These are phyloP conservation scores for Pararge aegeria DNA, from an alignment of 1,140 invertebrate species.

Conservation along the genomic window DNA sequence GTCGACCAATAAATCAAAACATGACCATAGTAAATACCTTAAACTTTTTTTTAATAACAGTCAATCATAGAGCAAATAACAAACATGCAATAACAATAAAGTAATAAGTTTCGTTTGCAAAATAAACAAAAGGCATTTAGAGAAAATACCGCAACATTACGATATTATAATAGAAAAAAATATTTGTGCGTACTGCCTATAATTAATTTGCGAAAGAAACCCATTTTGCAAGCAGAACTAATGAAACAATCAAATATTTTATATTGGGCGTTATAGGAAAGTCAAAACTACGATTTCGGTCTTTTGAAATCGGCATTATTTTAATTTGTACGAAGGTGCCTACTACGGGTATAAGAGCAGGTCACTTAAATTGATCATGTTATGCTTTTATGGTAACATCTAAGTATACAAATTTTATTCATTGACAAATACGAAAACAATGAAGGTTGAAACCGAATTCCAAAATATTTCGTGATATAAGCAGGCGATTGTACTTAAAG, in stretches of 20 bases:
- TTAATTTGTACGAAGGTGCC: too few species aligned
- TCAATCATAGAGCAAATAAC: not conserved
- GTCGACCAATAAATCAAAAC: too few species aligned
- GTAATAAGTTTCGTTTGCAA: not conserved
- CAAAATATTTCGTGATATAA: too few species aligned
- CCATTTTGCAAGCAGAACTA: not conserved
- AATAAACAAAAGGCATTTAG: not conserved
- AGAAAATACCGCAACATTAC: not conserved
- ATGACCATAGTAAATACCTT: too few species aligned
- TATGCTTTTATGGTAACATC: too few species aligned
- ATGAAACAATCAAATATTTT: constrained; percentile 4
- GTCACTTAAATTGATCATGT: too few species aligned
- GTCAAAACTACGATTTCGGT: constrained; percentile 1
- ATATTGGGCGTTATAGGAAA: not conserved
- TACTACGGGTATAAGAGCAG: too few species aligned
- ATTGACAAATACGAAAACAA: too few species aligned
- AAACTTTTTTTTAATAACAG: too few species aligned
- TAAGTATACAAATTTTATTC: too few species aligned
- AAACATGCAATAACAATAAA: not conserved
- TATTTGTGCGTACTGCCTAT: constrained; percentile 2
- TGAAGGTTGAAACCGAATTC: too few species aligned
- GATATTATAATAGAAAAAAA: constrained; percentile 2
- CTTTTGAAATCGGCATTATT: not conserved
- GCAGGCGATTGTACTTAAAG: too few species aligned
- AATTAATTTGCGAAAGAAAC: constrained; percentile 9